These are phyloP conservation scores for Halesus radiatus DNA, from an alignment of 1,140 invertebrate species.

Conservation along the genomic window DNA sequence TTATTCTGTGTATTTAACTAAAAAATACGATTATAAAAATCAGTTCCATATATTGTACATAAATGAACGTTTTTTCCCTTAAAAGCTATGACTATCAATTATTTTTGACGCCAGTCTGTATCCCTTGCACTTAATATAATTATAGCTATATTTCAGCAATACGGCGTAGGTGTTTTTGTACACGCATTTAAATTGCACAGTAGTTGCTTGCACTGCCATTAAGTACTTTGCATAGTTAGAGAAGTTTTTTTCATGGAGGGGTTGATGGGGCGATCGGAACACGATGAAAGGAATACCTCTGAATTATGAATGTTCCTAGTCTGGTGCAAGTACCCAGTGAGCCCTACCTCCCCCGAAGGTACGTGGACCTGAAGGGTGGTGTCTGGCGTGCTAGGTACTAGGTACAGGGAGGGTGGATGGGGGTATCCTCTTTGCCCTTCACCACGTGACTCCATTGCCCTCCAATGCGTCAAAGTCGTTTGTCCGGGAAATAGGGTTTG, in stretches of 20 bases:
- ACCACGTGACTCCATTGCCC: constrained; percentile 32
- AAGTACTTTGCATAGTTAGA: too few species aligned
- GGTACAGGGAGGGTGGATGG: neutral
- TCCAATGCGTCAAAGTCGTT: constrained; percentile 29
- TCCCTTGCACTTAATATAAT: too few species aligned
- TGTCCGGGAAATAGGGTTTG: constrained; percentile 10
- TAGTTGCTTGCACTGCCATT: too few species aligned
- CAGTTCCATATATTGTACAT: too few species aligned
- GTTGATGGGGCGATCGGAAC: neutral
- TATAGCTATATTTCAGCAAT: too few species aligned
- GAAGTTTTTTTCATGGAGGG: neutral
- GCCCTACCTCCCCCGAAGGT: neutral
- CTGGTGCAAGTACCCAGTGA: neutral
- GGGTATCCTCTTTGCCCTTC: constrained; percentile 6
- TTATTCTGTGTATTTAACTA: too few species aligned
- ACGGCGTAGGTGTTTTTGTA: too few species aligned
- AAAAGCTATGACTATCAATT: too few species aligned
- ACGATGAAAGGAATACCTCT: constrained; percentile 23
- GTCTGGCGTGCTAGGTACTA: neutral
- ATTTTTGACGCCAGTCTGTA: too few species aligned
- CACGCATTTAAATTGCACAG: too few species aligned
- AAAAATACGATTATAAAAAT: too few species aligned
- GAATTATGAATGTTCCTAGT: constrained; percentile 14
- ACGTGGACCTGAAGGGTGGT: neutral
- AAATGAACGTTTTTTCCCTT: too few species aligned